These are phyloP conservation scores for Patella caerulea DNA, from an alignment of 2,888 invertebrate genomes.

Conservation along the genomic window DNA sequence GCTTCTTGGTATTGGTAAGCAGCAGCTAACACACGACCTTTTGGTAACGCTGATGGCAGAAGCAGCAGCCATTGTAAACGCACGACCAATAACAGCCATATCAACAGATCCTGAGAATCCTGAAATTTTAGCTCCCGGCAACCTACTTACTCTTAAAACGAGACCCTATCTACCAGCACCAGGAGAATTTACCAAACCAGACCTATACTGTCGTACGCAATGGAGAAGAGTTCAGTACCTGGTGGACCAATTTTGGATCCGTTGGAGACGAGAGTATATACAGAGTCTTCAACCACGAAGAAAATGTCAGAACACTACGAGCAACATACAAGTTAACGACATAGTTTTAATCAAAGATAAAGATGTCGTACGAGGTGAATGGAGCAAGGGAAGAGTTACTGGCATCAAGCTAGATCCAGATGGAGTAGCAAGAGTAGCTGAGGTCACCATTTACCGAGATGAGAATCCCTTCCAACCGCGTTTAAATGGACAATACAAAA, in stretches of 20 bases:
- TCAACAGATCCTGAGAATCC: constrained; percentile 14
- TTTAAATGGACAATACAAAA: not conserved
- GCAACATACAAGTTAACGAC: no score
- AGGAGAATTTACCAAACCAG: not conserved
- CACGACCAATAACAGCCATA: constrained; percentile 10
- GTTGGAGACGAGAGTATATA: not conserved
- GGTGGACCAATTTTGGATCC: not conserved
- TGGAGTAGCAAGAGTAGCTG: not conserved
- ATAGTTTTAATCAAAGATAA: no score
- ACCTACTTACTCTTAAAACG: constrained; percentile 9
- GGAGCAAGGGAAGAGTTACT: not conserved
- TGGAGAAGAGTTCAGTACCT: not conserved
- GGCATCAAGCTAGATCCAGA: not conserved
- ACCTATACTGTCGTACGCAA: not conserved
- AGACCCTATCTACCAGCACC: not conserved
- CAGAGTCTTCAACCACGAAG: not conserved
- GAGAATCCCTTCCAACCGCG: not conserved
- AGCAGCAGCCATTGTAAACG: constrained; percentile 6
- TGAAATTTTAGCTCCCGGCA: not conserved
- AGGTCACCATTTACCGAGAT: not conserved
- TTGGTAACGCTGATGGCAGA: constrained; percentile 1
- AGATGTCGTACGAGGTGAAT: not conserved
- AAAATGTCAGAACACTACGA: not conserved
- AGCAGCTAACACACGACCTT: not conserved
- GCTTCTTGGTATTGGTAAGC: constrained; percentile 5